A percentile compares a stretch with the other conserved stretches of the same genome.
Conservation (phyloP, 2,888 invertebrate genomes). For the Hirtodrosophila duncani region DNA sequence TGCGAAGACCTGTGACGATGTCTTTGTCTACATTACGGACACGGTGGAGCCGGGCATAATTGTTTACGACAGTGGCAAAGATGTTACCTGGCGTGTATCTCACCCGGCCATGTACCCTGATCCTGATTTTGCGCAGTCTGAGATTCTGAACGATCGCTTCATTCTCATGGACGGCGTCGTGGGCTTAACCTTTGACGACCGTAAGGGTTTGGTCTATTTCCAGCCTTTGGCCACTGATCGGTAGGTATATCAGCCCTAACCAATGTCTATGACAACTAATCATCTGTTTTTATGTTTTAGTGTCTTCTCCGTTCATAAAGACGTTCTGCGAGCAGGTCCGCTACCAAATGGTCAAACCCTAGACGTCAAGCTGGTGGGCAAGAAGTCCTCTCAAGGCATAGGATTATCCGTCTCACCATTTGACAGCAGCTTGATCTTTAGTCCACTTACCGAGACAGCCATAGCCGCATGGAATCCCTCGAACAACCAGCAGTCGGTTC, state of each 20-base stretch:
- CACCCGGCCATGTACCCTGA: conserved; percentile 92
- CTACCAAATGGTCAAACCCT: conserved; percentile 84
- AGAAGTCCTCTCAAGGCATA: conserved; percentile 90
- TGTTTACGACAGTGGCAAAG: conserved; percentile 83
- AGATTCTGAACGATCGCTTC: conserved; percentile 83
- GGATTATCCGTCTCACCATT: conserved; percentile 85
- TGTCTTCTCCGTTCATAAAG: conserved; percentile 87
- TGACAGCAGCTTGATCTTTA: conserved; percentile 87
- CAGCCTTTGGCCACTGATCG: conserved; percentile 85
- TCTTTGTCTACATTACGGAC: conserved; percentile 89
- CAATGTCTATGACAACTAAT: background rate
- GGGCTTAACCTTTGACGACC: conserved; percentile 82
- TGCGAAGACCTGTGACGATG: conserved; percentile 85
- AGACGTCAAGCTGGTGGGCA: conserved; percentile 87
- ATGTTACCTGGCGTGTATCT: conserved; percentile 88
- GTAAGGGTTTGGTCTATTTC: conserved; percentile 81
- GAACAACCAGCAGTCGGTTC: conserved; percentile 84
- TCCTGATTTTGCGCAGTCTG: conserved; percentile 87
- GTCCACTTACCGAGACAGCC: conserved; percentile 89
- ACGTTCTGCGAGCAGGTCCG: conserved; percentile 86
- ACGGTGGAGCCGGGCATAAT: conserved; percentile 87
- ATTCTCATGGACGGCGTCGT: conserved; percentile 85
- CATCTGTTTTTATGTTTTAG: conserved; percentile 78
- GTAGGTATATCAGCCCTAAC: conserved; percentile 58
- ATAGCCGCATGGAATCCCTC: conserved; percentile 88